Evolutionary conservation across 2,888 invertebrate genomes (phyloP), one percentile per base, ranked within the genome.

Genomic region (Drosophila melanosoma): DNA sequence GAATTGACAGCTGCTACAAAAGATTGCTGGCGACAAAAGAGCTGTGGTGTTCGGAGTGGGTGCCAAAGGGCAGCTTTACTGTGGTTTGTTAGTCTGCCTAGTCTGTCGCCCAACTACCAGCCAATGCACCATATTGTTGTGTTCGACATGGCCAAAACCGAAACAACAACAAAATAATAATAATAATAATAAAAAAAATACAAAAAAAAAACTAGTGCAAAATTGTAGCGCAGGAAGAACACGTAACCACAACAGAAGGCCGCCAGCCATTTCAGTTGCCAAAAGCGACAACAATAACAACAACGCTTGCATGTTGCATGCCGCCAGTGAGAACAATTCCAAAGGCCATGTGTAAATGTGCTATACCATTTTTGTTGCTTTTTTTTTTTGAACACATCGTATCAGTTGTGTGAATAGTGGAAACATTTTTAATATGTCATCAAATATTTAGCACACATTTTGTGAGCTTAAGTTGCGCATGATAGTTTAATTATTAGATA

Each of bases 311-410:
- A 78, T 76, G 78, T 71, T 60, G 67, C 69, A 73, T 77, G 74
- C 82, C 73, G 76, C 67, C 78, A 72, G 68, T 71, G 69, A 76
- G 84, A 87, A 88, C 86, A 88, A 86, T 86, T 82, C 85, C 86
- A 88, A 86, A 88, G 83, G 86, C 86, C 75, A 79, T 85, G 88
- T 85, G 88, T 74, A 85, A 87, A 87, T 85, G 83, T 85, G 84
- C 80, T 78, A 77, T 86, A 74, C 68, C 68, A 76, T 69, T 74
- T 79, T 77, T 74, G 56, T 8, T 60, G 36, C 62, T 36, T 63
- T 38, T 17, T 38, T 17, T 17, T 38, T n/a, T n/a, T n/a, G n/a
- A 38, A 38, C 38, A 38, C 49, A 75, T 70, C 67, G 74, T 78
- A 74, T 57, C 61, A 53, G 58, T 58, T 36, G 26, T 56, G 71